A percentile compares a stretch with the other conserved stretches of the same genome.
Conservation (phyloP, 2,888 invertebrate genomes). For the Lycaena phlaeas region DNA sequence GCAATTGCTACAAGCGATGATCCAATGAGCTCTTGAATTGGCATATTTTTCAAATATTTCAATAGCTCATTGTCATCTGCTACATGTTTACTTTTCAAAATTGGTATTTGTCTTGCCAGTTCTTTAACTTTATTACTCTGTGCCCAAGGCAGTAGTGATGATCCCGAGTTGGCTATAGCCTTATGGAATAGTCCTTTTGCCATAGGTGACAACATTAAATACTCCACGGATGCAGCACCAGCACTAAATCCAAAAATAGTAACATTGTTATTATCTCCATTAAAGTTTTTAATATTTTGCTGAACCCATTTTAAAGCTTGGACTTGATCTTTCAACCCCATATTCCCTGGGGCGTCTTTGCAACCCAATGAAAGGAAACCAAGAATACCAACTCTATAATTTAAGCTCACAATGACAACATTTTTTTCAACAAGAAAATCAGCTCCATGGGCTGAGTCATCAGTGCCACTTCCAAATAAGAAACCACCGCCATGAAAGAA, state of each 20-base stretch:
- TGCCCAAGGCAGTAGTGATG: conserved; percentile 62
- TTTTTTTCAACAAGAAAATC: conserved; percentile 56
- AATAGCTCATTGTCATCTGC: conserved; percentile 35
- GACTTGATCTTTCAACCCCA: conserved; percentile 69
- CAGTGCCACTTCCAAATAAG: conserved; percentile 53
- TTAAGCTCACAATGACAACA: conserved; percentile 52
- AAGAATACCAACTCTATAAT: conserved; percentile 58
- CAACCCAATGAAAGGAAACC: conserved; percentile 51
- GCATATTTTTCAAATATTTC: conserved; percentile 37
- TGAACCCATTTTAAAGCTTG: conserved; percentile 67
- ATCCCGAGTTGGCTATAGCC: conserved; percentile 70
- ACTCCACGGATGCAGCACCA: conserved; percentile 62
- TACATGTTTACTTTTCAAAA: conserved; percentile 29
- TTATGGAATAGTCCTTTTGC: conserved; percentile 66
- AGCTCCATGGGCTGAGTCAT: conserved; percentile 45
- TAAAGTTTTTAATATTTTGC: conserved; percentile 56
- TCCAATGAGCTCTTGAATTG: conserved; percentile 40
- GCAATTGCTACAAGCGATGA: conserved; percentile 34
- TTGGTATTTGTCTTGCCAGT: conserved; percentile 39
- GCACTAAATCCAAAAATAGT: conserved; percentile 70
- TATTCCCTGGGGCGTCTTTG: conserved; percentile 62
- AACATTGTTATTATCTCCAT: conserved; percentile 60
- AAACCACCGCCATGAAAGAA: conserved; percentile 65
- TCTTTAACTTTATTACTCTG: conserved; percentile 37
- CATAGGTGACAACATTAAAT: conserved; percentile 50